Evolutionary conservation across 2,113 vertebrate genomes (phyloP).

Genomic region (Thunnus thynnus): DNA sequence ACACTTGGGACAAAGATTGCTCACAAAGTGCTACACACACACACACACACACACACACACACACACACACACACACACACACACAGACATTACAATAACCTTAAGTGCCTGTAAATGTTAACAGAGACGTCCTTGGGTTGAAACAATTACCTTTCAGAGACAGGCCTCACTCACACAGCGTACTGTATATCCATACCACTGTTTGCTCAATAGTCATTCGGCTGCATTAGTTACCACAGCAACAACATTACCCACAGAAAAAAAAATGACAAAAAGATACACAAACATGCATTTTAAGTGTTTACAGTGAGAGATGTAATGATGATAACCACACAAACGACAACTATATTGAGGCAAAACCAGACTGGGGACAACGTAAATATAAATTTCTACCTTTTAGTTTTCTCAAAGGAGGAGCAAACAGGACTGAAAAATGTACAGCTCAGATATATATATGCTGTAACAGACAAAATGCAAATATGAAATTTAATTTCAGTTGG

Average conservation of each 20-base stretch:
- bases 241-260: constrained; percentile 12
- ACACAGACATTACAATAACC: constrained; percentile 6
- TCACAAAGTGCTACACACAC: background rate
- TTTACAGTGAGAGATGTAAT: background rate
- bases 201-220: constrained; percentile 8
- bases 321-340: background rate
- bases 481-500: too few species aligned
- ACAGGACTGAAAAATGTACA: too few species aligned
- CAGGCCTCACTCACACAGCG: background rate
- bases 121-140: constrained; percentile 25
- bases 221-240: constrained; percentile 36
- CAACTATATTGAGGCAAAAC: background rate
- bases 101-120: constrained; percentile 32
- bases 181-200: background rate
- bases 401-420: too few species aligned
- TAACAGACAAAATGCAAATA: too few species aligned
- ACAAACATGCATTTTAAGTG: background rate
- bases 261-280: background rate
- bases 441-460: too few species aligned
- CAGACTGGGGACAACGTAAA: too few species aligned
- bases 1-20: constrained; percentile 34
- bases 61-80: background rate
- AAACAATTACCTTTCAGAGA: constrained; percentile 22
- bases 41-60: background rate
- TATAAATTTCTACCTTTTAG: too few species aligned